A percentile compares a stretch with the other conserved stretches of the same genome.
phyloP scores from a whole-genome alignment of 2,888 invertebrate species.

The Trichacis sp. region DNA sequence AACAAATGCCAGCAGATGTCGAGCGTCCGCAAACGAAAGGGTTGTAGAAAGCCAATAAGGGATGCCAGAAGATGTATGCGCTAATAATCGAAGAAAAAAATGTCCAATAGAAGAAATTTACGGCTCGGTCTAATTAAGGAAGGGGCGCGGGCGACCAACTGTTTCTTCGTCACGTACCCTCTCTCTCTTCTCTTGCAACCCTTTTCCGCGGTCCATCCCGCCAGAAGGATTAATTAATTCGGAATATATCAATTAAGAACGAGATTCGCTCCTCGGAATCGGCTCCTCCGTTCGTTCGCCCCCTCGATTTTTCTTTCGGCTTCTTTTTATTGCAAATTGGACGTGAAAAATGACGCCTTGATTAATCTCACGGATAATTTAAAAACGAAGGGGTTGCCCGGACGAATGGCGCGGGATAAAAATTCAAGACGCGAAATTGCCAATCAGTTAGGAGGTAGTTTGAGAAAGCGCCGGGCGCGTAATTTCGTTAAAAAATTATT shows the following conservation, averaged over 20 bases:
- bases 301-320: conserved; percentile 36
- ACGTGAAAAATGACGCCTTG: conserved; percentile 70
- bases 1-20: conserved; percentile 56
- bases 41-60: conserved; percentile 60
- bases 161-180: conserved; percentile 44
- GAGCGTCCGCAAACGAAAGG: conserved; percentile 55
- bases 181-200: conserved; percentile 42
- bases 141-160: conserved; percentile 52
- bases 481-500: conserved; percentile 68
- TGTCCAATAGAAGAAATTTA: conserved; percentile 69
- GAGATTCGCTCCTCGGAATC: conserved; percentile 66
- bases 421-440: conserved; percentile 70
- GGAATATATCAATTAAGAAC: conserved; percentile 70
- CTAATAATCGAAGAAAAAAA: conserved; percentile 69
- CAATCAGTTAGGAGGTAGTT: conserved; percentile 61
- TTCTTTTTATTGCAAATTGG: conserved; percentile 69
- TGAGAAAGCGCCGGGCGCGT: conserved; percentile 51
- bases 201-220: conserved; percentile 44
- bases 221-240: conserved; percentile 68
- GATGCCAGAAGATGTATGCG: conserved; percentile 66
- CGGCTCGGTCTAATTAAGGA: conserved; percentile 67
- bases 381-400: conserved; percentile 62
- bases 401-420: conserved; percentile 56
- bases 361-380: conserved; percentile 70
- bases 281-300: conserved; percentile 31